Percentiles rank a stretch among this genome's conserved stretches.
Evolutionary conservation across 2,797 vertebrate genomes (phyloP).

Genomic region (Telmatherina bonti): DNA sequence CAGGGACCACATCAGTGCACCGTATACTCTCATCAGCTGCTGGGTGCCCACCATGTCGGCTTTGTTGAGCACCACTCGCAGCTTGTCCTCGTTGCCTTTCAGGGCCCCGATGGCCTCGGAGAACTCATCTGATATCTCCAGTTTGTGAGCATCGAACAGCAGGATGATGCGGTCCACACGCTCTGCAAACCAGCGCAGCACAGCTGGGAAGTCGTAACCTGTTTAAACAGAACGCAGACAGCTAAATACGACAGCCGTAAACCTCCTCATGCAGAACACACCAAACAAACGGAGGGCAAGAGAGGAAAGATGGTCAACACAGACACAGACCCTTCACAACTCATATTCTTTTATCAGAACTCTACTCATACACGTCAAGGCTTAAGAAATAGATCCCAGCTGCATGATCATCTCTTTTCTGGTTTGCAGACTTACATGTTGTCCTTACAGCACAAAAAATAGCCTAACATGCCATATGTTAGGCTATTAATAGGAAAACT

Average conservation of each 20-base stretch:
- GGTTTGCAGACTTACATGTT: not conserved
- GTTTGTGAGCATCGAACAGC: constrained; percentile 95
- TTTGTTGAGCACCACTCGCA: constrained; percentile 96
- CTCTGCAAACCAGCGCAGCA: constrained; percentile 94
- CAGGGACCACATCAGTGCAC: constrained; percentile 96
- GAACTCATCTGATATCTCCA: constrained; percentile 97
- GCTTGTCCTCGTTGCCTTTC: constrained; percentile 94
- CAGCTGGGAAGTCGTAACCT: constrained; percentile 95
- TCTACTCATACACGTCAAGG: not conserved
- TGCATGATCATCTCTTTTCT: not conserved
- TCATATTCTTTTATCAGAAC: constrained; percentile 19
- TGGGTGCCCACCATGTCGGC: constrained; percentile 95
- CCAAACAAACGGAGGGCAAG: constrained; percentile 8
- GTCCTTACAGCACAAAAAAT: not conserved
- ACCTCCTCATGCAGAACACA: not conserved
- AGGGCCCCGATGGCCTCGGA: constrained; percentile 92
- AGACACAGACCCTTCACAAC: constrained; percentile 59
- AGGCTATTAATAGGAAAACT: constrained; percentile 30
- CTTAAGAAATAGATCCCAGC: not conserved
- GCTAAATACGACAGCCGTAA: not conserved
- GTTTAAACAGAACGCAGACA: not conserved
- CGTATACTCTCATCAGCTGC: constrained; percentile 96
- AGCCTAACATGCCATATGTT: constrained; percentile 3
- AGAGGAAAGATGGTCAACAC: constrained; percentile 58
- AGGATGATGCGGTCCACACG: constrained; percentile 94